These are phyloP conservation scores for Pseudonaja textilis DNA, from an alignment of 2,113 vertebrate species.

Conservation along the genomic window DNA sequence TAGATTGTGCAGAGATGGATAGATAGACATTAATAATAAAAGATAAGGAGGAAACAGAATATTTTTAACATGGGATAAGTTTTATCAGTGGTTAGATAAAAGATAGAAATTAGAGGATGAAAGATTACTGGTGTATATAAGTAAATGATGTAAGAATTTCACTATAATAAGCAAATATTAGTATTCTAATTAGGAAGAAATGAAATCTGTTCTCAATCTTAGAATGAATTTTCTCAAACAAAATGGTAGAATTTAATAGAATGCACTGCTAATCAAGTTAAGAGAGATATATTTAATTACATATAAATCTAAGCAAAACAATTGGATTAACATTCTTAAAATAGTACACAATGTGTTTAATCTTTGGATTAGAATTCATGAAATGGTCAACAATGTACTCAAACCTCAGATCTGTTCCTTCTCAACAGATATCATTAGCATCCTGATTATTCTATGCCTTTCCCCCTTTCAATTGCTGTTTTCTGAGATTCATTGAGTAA, in stretches of 20 bases:
- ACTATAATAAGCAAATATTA: too few species aligned
- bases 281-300: not conserved
- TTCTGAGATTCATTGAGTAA: not conserved
- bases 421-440: not conserved
- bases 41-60: too few species aligned
- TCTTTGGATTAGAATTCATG: slow-evolving; percentile 2
- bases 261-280: not conserved
- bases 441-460: not conserved
- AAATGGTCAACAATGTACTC: not conserved
- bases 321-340: not conserved
- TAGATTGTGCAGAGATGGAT: too few species aligned
- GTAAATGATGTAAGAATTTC: too few species aligned
- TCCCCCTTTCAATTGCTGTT: not conserved
- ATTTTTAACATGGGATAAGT: too few species aligned
- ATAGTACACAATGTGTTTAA: not conserved
- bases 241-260: not conserved
- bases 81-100: too few species aligned
- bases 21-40: too few species aligned
- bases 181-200: not conserved
- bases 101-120: too few species aligned
- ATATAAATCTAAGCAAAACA: not conserved
- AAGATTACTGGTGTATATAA: too few species aligned
- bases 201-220: not conserved
- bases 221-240: not conserved
- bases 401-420: not conserved